phyloP scores from a whole-genome alignment of 2,797 vertebrate species.

The Typhlichthys eigenmanni region DNA sequence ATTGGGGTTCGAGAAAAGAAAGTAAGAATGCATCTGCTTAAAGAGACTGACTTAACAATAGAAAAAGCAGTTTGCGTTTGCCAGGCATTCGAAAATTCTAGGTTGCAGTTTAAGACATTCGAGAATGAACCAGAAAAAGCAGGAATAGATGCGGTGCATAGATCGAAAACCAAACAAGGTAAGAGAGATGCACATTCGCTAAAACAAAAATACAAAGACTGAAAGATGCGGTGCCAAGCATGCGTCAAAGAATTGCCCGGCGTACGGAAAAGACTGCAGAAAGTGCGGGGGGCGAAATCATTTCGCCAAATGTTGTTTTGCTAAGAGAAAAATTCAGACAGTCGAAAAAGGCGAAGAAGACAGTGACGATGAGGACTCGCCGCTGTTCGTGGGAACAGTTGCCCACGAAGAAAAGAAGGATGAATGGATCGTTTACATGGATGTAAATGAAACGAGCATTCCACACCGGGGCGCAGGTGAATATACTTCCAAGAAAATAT shows the following conservation, averaged over 20 bases:
- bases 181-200: too few relatives aligned
- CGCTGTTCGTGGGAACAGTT: too few relatives aligned
- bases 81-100: constrained; percentile 8
- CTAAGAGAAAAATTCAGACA: not conserved
- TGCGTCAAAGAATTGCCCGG: constrained; percentile 17
- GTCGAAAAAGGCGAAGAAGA: too few relatives aligned
- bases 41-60: constrained; percentile 3
- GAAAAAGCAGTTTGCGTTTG: constrained; percentile 5
- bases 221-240: constrained; percentile 14
- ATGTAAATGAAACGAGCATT: constrained; percentile 11
- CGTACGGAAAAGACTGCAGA: constrained; percentile 17
- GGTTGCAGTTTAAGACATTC: not conserved
- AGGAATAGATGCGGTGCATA: not conserved
- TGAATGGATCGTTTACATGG: constrained; percentile 19
- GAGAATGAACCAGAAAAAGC: not conserved
- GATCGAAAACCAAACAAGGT: not conserved
- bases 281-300: constrained; percentile 7
- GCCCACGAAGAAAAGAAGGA: not conserved
- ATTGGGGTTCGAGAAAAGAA: constrained; percentile 5
- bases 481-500: constrained; percentile 14
- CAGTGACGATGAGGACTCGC: not conserved
- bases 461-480: constrained; percentile 16
- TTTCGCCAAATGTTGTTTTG: constrained; percentile 8
- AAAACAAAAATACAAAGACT: not conserved
- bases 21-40: constrained; percentile 5